Percentiles rank a stretch among this genome's conserved stretches.
Conservation (phyloP, 2,888 invertebrate species). For the Malthinus seriepunctatus region DNA sequence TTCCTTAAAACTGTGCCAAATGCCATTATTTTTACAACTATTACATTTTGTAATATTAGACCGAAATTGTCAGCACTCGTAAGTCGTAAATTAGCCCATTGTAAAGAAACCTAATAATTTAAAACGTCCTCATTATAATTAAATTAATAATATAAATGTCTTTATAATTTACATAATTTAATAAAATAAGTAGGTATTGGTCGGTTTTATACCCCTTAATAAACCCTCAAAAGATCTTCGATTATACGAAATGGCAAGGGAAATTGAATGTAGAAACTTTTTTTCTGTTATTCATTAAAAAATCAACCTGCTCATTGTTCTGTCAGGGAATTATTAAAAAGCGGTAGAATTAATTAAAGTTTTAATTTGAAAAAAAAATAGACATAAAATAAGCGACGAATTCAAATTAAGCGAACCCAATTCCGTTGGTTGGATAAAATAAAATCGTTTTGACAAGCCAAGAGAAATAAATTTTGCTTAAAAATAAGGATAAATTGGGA, state of each 20-base stretch:
- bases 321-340: conserved; percentile 10
- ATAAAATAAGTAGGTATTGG: too few relatives aligned
- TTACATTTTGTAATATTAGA: too few relatives aligned
- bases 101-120: too few relatives aligned
- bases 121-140: too few relatives aligned
- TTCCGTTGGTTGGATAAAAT: not conserved
- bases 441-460: not conserved
- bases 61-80: too few relatives aligned
- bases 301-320: conserved; percentile 9
- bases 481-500: not conserved
- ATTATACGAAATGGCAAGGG: not conserved
- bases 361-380: conserved; percentile 9
- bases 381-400: conserved; percentile 13
- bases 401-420: conserved; percentile 18
- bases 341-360: conserved; percentile 12
- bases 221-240: not conserved
- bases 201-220: too few relatives aligned
- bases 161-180: too few relatives aligned
- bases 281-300: conserved; percentile 7
- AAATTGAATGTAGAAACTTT: not conserved
- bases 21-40: too few relatives aligned
- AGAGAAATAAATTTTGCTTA: conserved; percentile 3
- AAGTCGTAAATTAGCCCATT: too few relatives aligned
- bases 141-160: too few relatives aligned
- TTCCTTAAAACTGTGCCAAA: too few relatives aligned